Evolutionary conservation across 2,888 invertebrate genomes (phyloP), one percentile per base, ranked within the genome.

Genomic region (Schizaphis graminum): DNA sequence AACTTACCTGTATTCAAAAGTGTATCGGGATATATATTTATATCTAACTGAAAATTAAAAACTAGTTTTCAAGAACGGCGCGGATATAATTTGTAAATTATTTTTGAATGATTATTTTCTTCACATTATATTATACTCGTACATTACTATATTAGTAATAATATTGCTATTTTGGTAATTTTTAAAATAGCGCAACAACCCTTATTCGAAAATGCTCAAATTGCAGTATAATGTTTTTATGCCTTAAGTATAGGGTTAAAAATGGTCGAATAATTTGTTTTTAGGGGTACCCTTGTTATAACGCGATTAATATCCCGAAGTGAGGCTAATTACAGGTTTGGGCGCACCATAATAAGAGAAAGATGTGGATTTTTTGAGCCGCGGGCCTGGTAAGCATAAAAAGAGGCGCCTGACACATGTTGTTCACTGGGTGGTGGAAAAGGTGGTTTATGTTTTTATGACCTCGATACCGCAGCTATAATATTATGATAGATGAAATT

Each of bases 361-460:
- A 57, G 91, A 94, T 67, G 91, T 94, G 94, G 94, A 90, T 91
- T 94, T 94, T 86, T 86, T 13, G 47, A n/a, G 61, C 93, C 90
- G 90, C 41, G 85, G 91, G 94, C 86, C n/a, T 94, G 1, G 24
- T 41, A 90, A 57, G 67, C n/a, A 94, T 53, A 92, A 49, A 91
- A 85, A 61, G 86, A 91, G 94, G 94, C 94, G 94, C 94, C 86
- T 94, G 61, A 67, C 94, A 94, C 86, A 94, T 94, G 94, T 94
- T 84, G 53, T 85, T 85, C 89, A 7, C 49, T 86, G 90, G 90
- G 91, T 91, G 94, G 85, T 57, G 86, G 85, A 94, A 94, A 77
- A 94, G 94, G 94, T 94, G 94, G 94, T 94, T 94, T 94, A 94
- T 94, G 94, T 91, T 91, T 94, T 91, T 94, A 94, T 67, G 94